These are phyloP conservation scores for Bombyx huttoni DNA, from an alignment of 2,888 invertebrate species.

Conservation along the genomic window DNA sequence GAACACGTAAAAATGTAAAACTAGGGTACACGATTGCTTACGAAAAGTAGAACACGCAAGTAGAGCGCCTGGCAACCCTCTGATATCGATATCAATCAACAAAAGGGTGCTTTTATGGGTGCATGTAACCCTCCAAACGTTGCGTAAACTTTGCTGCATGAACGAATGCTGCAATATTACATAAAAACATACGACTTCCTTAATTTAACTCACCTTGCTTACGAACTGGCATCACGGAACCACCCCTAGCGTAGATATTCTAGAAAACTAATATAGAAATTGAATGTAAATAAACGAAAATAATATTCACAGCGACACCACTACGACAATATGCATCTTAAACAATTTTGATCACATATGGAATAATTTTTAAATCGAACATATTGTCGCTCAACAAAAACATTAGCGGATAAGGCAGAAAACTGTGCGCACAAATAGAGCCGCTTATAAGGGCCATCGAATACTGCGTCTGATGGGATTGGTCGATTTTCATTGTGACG, in stretches of 20 bases:
- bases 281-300: conserved; percentile 40
- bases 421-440: conserved; percentile 50
- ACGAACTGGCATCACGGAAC: conserved; percentile 79
- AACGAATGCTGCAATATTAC: background rate
- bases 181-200: background rate
- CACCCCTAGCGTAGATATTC: conserved; percentile 55
- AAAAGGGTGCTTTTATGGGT: conserved; percentile 28
- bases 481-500: conserved; percentile 75
- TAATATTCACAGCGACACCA: conserved; percentile 37
- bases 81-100: conserved; percentile 33
- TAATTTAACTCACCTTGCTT: conserved; percentile 76
- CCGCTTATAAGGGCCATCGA: conserved; percentile 53
- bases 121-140: conserved; percentile 23
- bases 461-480: conserved; percentile 70
- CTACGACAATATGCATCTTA: conserved; percentile 43
- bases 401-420: conserved; percentile 50
- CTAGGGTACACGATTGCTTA: background rate
- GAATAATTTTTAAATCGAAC: conserved; percentile 43
- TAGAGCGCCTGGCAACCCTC: conserved; percentile 27
- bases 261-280: conserved; percentile 43
- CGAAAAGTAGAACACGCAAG: conserved; percentile 7
- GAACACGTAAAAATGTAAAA: conserved; percentile 3
- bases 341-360: conserved; percentile 45
- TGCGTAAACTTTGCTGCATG: conserved; percentile 6
- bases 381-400: conserved; percentile 57